Percentiles rank a stretch among this genome's conserved stretches.
Evolutionary conservation across 1,140 invertebrate species (phyloP).

Genomic region (Polyergus mexicanus): DNA sequence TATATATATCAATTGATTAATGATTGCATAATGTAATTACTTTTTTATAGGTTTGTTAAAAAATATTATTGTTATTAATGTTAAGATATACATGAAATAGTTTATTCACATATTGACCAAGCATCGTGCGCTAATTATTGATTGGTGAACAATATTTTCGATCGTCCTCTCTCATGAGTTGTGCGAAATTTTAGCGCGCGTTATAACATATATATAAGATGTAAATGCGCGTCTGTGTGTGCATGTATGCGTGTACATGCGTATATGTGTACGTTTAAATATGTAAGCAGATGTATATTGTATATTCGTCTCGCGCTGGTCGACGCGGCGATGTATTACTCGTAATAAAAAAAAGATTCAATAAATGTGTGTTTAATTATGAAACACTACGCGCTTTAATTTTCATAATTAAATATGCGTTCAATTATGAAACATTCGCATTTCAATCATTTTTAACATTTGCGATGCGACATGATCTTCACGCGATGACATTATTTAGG

Average conservation of each 20-base stretch:
- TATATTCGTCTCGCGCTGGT: constrained; percentile 75
- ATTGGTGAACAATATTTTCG: constrained; percentile 31
- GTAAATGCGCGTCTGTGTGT: constrained; percentile 35
- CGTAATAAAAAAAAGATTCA: constrained; percentile 67
- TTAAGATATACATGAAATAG: not conserved
- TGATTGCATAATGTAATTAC: not conserved
- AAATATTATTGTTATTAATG: not conserved
- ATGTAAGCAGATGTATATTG: constrained; percentile 60
- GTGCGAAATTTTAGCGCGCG: constrained; percentile 40
- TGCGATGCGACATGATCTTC: too few relatives aligned
- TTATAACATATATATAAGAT: constrained; percentile 22
- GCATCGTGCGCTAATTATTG: constrained; percentile 14
- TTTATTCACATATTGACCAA: not conserved
- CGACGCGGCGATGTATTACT: constrained; percentile 72
- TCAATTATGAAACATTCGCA: too few relatives aligned
- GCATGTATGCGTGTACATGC: constrained; percentile 6
- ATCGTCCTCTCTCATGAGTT: constrained; percentile 15
- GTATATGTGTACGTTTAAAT: constrained; percentile 48
- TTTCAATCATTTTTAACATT: too few relatives aligned
- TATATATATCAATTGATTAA: not conserved
- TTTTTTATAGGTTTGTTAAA: constrained; percentile 27
- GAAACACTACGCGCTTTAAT: constrained; percentile 33
- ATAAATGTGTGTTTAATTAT: constrained; percentile 77
- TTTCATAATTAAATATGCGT: too few relatives aligned
- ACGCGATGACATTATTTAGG: too few relatives aligned